phyloP scores from a whole-genome alignment of 2,888 invertebrate species.

The Malachius bipustulatus region DNA sequence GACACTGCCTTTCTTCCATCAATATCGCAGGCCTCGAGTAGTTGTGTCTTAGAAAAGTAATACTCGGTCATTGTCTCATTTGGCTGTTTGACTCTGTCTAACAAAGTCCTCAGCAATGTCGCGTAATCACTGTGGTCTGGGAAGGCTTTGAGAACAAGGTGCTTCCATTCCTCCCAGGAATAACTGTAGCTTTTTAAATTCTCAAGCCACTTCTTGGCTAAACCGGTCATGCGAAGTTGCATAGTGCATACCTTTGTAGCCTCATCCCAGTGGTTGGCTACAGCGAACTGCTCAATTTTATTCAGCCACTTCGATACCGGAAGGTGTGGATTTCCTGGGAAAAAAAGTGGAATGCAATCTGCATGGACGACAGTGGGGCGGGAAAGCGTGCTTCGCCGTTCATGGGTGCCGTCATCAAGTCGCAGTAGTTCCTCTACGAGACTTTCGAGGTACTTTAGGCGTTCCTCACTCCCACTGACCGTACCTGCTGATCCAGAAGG shows the following conservation, averaged over 20 bases:
- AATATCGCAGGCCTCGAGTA: slow-evolving; percentile 12
- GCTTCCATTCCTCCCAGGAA: slow-evolving; percentile 20
- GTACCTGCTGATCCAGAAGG: too few species aligned
- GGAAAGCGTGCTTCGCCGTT: too few species aligned
- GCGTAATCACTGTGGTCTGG: slow-evolving; percentile 17
- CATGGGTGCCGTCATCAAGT: too few species aligned
- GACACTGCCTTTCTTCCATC: slow-evolving; percentile 15
- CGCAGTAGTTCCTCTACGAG: too few species aligned
- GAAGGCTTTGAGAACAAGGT: slow-evolving; percentile 16
- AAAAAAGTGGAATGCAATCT: slow-evolving; percentile 16
- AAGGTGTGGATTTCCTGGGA: slow-evolving; percentile 14
- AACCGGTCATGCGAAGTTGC: slow-evolving; percentile 16
- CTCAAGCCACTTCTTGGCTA: slow-evolving; percentile 20
- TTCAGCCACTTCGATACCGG: slow-evolving; percentile 16
- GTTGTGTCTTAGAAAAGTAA: slow-evolving; percentile 20
- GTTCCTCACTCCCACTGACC: too few species aligned
- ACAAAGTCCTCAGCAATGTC: slow-evolving; percentile 12
- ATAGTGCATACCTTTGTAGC: slow-evolving; percentile 16
- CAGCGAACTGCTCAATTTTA: slow-evolving; percentile 19
- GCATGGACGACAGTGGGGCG: neutral
- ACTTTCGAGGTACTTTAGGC: too few species aligned
- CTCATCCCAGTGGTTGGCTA: slow-evolving; percentile 15
- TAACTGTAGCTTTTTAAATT: slow-evolving; percentile 12
- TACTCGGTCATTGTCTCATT: slow-evolving; percentile 16
- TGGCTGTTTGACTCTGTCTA: slow-evolving; percentile 14